Conservation (phyloP, 2,888 invertebrate species). For the Halictus quadricinctus region DNA sequence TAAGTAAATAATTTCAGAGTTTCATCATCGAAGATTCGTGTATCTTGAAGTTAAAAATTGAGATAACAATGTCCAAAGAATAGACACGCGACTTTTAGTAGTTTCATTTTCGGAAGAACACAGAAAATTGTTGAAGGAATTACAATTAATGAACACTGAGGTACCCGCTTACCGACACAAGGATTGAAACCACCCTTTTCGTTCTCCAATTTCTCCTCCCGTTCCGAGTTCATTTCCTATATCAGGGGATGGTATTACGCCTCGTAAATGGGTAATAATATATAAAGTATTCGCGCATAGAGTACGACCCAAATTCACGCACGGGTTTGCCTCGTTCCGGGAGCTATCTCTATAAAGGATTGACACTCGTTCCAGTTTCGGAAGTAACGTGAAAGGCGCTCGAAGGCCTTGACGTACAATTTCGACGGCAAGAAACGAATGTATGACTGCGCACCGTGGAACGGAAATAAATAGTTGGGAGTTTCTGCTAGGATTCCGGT, state of each 20-base stretch:
- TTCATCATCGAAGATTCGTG: too few relatives aligned
- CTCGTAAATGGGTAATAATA: not conserved
- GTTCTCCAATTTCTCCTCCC: not conserved
- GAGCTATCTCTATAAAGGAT: slow-evolving; percentile 7
- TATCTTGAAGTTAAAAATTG: too few relatives aligned
- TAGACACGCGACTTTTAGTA: not conserved
- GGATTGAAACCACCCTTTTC: not conserved
- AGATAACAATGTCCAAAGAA: too few relatives aligned
- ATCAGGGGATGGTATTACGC: not conserved
- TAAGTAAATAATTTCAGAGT: too few relatives aligned
- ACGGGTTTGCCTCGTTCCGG: not conserved
- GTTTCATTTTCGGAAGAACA: not conserved
- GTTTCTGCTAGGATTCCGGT: slow-evolving; percentile 42
- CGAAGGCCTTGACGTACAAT: slow-evolving; percentile 5
- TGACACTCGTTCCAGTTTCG: slow-evolving; percentile 7
- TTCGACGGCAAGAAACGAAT: slow-evolving; percentile 14
- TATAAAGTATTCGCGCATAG: not conserved
- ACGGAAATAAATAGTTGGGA: slow-evolving; percentile 49
- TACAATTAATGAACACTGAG: too few relatives aligned
- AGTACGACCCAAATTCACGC: not conserved
- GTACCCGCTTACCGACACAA: not conserved
- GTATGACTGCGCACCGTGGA: slow-evolving; percentile 31
- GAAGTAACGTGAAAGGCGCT: slow-evolving; percentile 7
- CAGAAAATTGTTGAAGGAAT: not conserved
- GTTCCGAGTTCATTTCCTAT: not conserved